These are phyloP conservation scores for Nylanderia fulva DNA, from an alignment of 1,140 invertebrate genomes.

Conservation along the genomic window DNA sequence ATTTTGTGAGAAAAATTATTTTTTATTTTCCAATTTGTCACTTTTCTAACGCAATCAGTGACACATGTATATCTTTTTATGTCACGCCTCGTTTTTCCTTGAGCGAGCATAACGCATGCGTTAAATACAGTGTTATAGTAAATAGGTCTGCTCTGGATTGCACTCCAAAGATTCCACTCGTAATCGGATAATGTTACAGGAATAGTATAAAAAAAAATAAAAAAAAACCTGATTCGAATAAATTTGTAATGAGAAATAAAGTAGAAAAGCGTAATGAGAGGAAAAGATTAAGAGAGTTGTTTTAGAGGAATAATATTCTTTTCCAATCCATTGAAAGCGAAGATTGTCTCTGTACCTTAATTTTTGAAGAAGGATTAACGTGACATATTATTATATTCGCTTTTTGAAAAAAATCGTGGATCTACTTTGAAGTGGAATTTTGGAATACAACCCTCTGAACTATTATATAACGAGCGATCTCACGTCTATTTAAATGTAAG, in stretches of 20 bases:
- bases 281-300: not conserved
- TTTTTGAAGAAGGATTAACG: too few relatives aligned
- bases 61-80: too few relatives aligned
- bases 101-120: not conserved
- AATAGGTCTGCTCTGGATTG: not conserved
- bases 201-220: too few relatives aligned
- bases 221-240: not conserved
- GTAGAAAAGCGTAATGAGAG: not conserved
- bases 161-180: constrained; percentile 13
- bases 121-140: constrained; percentile 12
- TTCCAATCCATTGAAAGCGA: not conserved
- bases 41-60: not conserved
- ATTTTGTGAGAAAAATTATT: constrained; percentile 4
- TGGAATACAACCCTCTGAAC: constrained; percentile 76
- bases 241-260: not conserved
- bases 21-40: not conserved
- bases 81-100: not conserved
- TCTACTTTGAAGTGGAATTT: not conserved
- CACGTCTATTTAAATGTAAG: constrained; percentile 84
- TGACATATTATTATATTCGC: too few relatives aligned
- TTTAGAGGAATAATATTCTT: not conserved
- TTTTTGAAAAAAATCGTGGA: not conserved
- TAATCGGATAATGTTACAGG: not conserved
- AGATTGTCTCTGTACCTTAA: not conserved
- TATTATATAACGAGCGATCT: constrained; percentile 85